phyloP scores from a whole-genome alignment of 1,140 invertebrate genomes.

The Bombus consobrinus region DNA sequence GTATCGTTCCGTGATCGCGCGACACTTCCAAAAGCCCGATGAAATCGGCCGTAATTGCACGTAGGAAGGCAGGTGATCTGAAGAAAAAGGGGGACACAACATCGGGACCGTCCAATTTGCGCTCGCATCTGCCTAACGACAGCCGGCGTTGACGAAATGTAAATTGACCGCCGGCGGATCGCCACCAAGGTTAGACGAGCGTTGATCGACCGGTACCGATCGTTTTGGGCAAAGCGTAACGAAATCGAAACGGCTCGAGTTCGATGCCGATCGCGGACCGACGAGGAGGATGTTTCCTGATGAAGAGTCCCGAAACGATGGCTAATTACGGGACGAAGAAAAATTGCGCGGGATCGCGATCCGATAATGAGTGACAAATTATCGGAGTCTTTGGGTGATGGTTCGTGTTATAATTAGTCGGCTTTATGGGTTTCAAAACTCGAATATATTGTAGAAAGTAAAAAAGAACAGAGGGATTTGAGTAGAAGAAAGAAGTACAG shows the following conservation, averaged over 20 bases:
- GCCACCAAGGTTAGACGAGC: conserved; percentile 4
- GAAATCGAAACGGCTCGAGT: conserved; percentile 7
- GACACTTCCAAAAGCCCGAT: conserved; percentile 75
- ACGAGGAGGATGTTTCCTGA: no score
- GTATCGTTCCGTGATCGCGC: conserved; percentile 65
- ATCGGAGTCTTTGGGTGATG: neutral
- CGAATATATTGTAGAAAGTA: no score
- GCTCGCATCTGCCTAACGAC: conserved; percentile 76
- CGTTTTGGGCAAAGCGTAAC: neutral
- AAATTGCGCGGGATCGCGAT: neutral
- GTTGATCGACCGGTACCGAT: conserved; percentile 5
- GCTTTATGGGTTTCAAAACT: no score
- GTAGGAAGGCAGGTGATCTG: conserved; percentile 72
- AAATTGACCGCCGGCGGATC: conserved; percentile 60
- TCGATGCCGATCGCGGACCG: neutral
- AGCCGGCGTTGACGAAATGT: conserved; percentile 78
- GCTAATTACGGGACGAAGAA: neutral
- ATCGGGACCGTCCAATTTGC: conserved; percentile 73
- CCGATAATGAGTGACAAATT: conserved; percentile 9
- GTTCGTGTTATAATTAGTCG: neutral
- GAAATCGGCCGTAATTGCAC: conserved; percentile 77
- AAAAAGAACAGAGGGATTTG: no score
- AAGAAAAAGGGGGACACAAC: conserved; percentile 56
- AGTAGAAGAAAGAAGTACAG: no score
- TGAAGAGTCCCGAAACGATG: neutral